These are phyloP conservation scores for Mola mola DNA, from an alignment of 2,113 vertebrate genomes.

Conservation along the genomic window DNA sequence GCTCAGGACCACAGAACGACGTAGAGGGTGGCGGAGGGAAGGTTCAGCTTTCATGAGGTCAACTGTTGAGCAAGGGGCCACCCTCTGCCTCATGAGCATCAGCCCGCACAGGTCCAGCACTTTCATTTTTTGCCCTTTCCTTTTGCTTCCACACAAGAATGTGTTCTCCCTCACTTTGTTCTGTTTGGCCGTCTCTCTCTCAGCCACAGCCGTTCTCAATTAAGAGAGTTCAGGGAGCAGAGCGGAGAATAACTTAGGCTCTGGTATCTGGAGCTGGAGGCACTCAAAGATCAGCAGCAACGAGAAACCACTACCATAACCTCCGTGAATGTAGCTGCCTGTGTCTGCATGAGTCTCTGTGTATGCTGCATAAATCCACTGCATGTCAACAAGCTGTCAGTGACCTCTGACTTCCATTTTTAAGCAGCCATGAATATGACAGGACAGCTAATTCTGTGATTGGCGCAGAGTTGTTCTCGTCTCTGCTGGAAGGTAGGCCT, in stretches of 20 bases:
- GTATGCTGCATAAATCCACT: conserved; percentile 61
- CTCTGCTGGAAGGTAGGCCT: not conserved
- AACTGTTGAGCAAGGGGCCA: conserved; percentile 50
- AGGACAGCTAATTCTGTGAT: conserved; percentile 47
- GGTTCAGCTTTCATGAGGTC: conserved; percentile 56
- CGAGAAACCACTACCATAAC: conserved; percentile 60
- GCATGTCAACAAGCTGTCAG: conserved; percentile 68
- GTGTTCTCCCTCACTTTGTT: conserved; percentile 27
- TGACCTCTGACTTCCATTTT: conserved; percentile 61
- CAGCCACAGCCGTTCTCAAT: conserved; percentile 81
- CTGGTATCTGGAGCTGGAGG: conserved; percentile 74
- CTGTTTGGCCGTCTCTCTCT: conserved; percentile 41
- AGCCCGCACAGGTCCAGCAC: conserved; percentile 38
- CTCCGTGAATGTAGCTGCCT: conserved; percentile 33
- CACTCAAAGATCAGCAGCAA: conserved; percentile 63
- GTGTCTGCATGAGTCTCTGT: conserved; percentile 10
- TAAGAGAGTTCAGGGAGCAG: conserved; percentile 76
- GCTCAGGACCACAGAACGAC: conserved; percentile 28
- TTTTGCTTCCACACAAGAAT: conserved; percentile 37
- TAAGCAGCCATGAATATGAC: conserved; percentile 52
- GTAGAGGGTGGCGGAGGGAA: conserved; percentile 4
- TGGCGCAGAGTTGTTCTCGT: conserved; percentile 5
- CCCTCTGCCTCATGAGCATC: conserved; percentile 33
- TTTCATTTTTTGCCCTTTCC: conserved; percentile 45
- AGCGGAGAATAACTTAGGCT: conserved; percentile 74